Evolutionary conservation across 1,140 invertebrate genomes (phyloP), one percentile per base, ranked within the genome.

Genomic region (Campoletis sonorensis): DNA sequence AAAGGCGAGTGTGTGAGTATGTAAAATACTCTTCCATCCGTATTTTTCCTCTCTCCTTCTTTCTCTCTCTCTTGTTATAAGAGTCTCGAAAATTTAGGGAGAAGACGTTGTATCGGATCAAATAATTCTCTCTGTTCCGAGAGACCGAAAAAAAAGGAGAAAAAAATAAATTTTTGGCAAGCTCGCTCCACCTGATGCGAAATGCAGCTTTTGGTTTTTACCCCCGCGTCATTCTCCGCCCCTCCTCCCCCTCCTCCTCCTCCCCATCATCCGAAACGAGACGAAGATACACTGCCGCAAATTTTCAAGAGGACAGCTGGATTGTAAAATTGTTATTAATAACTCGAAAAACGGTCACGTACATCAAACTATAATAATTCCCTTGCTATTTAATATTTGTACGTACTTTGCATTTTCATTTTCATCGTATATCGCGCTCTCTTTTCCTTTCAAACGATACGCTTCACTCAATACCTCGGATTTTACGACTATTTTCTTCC

Each of bases 281-380:
- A 49, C 16, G 54, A 70, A 54, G 68, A 79, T 72, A 79, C 61
- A 82, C 45, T 13, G 72, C 76, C 33, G 70, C 78, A 79, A 77
- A 33, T 30, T 18, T 45, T 45, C 40, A 45, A 45, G 21, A 26
- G 49, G 54, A 49, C 37, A 58, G 51, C 27, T 51, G 54, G 67
- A 81, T 78, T 78, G 75, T 71, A 81, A 81, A 72, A 67, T 75
- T 73, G 58, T 37, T 82, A 82, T 82, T 82, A 82, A 82, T 82
- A 82, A 64, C 70, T 68, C 33, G 27, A 61, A 72, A 71, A 72
- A 67, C 33, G 33, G 11, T 45, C 40, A 13, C 40, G 40, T 45
- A 45, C 40, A 45, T 45, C 8, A 45, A 45, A 45, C 40, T 45
- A 45, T 45, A 45, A 13, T 45, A 45, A 45, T 45, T 45, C 40